Conservation (phyloP, 1,140 invertebrate species). For the Euborellia annulipes region DNA sequence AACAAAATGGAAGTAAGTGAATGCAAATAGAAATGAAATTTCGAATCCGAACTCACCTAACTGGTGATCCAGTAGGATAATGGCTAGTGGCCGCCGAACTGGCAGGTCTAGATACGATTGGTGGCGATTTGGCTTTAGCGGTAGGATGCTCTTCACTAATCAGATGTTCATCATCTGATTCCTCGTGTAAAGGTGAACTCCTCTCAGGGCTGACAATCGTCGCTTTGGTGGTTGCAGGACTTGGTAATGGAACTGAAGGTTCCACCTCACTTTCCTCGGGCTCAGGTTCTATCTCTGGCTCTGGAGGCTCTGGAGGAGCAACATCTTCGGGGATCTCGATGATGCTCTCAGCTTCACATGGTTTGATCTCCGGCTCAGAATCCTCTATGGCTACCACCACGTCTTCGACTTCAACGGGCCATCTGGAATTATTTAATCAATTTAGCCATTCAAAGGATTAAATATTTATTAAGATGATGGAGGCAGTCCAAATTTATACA, state of each 20-base stretch:
- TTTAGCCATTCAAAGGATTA: too few species aligned
- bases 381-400: too few species aligned
- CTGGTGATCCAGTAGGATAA: neutral
- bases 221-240: slow-evolving; percentile 48
- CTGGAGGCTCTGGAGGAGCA: too few species aligned
- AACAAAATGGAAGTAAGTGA: too few species aligned
- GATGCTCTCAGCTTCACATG: too few species aligned
- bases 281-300: slow-evolving; percentile 29
- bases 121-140: neutral
- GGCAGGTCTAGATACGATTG: neutral
- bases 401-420: too few species aligned
- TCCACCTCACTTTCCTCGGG: slow-evolving; percentile 27
- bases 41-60: neutral
- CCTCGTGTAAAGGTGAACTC: neutral
- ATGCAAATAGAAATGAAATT: too few species aligned
- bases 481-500: too few species aligned
- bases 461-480: too few species aligned
- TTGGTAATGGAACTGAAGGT: slow-evolving; percentile 34
- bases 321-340: too few species aligned
- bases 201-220: slow-evolving; percentile 56
- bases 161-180: neutral
- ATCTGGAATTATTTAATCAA: too few species aligned
- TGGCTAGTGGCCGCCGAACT: neutral
- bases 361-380: too few species aligned
- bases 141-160: neutral